Percentiles rank a stretch among this genome's conserved stretches.
These are phyloP conservation scores for Chloroceryle aenea DNA, from an alignment of 2,113 vertebrate genomes.

Conservation along the genomic window DNA sequence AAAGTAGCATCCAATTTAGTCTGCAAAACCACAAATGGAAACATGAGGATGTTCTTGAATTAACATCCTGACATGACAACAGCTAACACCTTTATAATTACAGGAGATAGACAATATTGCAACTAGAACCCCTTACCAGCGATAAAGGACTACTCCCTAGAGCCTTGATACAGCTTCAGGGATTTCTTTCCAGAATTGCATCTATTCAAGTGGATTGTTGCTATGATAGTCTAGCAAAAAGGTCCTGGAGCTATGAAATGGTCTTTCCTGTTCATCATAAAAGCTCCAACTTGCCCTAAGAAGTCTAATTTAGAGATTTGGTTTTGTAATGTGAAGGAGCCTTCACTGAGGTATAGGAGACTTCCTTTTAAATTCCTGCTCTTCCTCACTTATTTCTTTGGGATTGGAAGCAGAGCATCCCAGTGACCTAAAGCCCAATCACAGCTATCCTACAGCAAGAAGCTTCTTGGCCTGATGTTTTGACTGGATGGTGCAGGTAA, in stretches of 20 bases:
- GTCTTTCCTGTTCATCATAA: neutral
- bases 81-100: neutral
- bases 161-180: neutral
- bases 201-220: neutral
- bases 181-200: neutral
- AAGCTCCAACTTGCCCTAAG: neutral
- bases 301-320: neutral
- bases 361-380: neutral
- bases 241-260: neutral
- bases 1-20: neutral
- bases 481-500: neutral
- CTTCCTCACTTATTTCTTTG: neutral
- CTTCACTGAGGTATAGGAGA: neutral
- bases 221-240: neutral
- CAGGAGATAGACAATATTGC: neutral
- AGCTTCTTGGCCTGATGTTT: neutral
- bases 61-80: neutral
- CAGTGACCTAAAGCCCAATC: neutral
- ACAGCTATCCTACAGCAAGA: accelerated
- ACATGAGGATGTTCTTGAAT: neutral
- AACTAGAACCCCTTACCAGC: neutral
- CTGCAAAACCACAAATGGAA: neutral
- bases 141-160: neutral
- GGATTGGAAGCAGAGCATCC: neutral
- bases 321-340: neutral